Evolutionary conservation across 2,113 vertebrate species (phyloP), one percentile per base, ranked within the genome.

Genomic region (Camelus bactrianus): DNA sequence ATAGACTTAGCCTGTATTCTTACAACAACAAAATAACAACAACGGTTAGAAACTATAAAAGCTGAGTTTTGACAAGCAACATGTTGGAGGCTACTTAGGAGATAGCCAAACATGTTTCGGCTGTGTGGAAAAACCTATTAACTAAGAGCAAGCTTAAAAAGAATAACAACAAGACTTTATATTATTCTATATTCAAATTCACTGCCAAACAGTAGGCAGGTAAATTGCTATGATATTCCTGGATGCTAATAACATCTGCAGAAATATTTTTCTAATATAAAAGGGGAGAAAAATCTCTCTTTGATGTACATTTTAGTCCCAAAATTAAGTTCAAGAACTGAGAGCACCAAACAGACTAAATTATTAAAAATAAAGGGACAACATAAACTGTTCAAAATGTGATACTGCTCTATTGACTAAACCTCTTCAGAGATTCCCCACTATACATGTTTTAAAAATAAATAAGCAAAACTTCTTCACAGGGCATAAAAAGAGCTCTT

Each of bases 1-100:
- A 62, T 62, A 4, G 5, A 93, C 56, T 93, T 32, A 81, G n/a
- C 46, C 67, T 84, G 13, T 46, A 73, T 46, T 64, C 64, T 86
- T 75, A 84, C 2, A 85, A 76, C 19, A 89, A 86, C 16, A 91
- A 91, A 90, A 64, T 58, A 70, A 79, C 19, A 48, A 86, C 9
- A 62, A 80, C n/a, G 42, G 70, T 48, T 17, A 93, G 60, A 93
- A 86, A 92, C 16, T n/a, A 54, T 19, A 95, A 96, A 83, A 67
- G 28, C 35, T 46, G 14, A 91, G 14, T 30, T 88, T 90, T 72
- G 10, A 86, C 14, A 91, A 85, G 26, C 16, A 86, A 28, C 1
- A 28, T 46, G 22, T 24, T 80, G 10, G 6, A 12, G 26, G 22
- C 28, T 60, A 91, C 35, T 67, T 28, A 91, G 5, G 5, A 80